Evolutionary conservation across 2,797 vertebrate genomes (phyloP).

Genomic region (Crypturellus tataupa): DNA sequence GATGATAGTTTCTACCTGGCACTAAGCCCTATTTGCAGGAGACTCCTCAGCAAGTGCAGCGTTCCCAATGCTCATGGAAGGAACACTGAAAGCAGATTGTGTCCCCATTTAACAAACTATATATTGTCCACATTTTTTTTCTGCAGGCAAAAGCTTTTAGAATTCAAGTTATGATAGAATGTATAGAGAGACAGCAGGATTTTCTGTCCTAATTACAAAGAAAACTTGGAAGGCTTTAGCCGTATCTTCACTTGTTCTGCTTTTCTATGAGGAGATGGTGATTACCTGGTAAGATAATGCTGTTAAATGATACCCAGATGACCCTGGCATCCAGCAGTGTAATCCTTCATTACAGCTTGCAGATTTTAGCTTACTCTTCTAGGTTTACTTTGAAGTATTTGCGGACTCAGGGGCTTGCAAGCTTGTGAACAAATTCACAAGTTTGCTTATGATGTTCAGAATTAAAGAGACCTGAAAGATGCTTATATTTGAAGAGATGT

Average conservation of each 20-base stretch:
- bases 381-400: neutral
- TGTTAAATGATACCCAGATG: neutral
- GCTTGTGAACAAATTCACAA: neutral
- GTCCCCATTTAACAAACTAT: neutral
- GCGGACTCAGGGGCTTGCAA: neutral
- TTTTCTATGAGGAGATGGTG: neutral
- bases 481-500: neutral
- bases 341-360: neutral
- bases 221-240: neutral
- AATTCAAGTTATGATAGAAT: neutral
- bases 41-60: neutral
- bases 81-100: neutral
- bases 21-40: neutral
- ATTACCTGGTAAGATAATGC: neutral
- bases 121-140: neutral
- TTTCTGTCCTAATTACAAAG: neutral
- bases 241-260: fast-evolving
- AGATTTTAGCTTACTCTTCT: neutral
- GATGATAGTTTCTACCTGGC: constrained; percentile 15
- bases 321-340: neutral
- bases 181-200: neutral
- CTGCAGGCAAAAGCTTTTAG: neutral
- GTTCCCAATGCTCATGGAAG: neutral
- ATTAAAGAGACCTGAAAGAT: neutral
- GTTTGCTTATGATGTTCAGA: neutral